These are phyloP conservation scores for Mizuhopecten yessoensis DNA, from an alignment of 1,140 invertebrate genomes.

Conservation along the genomic window DNA sequence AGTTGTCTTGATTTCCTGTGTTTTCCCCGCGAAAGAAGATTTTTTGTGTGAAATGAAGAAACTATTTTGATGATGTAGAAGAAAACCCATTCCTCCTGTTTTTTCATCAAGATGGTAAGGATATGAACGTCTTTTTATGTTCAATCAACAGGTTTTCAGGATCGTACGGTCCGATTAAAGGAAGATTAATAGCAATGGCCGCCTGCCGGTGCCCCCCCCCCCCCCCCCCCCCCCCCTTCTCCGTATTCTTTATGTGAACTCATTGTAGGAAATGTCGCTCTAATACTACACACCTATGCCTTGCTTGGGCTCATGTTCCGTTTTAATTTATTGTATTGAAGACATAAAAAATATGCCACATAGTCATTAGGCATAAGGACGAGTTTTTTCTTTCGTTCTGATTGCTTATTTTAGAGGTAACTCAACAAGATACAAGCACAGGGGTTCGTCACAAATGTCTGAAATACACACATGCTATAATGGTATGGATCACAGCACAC, in stretches of 20 bases:
- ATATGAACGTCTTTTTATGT: background rate
- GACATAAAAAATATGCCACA: too few relatives aligned
- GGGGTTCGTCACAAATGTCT: too few relatives aligned
- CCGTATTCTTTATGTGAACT: background rate
- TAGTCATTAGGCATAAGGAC: too few relatives aligned
- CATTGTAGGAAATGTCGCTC: background rate
- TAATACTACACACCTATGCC: too few relatives aligned
- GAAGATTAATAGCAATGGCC: background rate
- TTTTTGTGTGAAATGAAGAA: background rate
- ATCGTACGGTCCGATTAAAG: background rate
- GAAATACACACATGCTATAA: too few relatives aligned
- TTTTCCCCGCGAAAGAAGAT: constrained; percentile 31
- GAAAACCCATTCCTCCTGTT: background rate
- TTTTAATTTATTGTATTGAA: too few relatives aligned
- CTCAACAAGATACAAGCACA: too few relatives aligned
- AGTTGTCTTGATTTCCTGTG: constrained; percentile 19
- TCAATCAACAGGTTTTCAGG: background rate
- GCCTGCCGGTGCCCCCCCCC: background rate
- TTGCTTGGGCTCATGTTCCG: too few relatives aligned
- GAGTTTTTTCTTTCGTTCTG: too few relatives aligned
- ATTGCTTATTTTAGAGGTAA: too few relatives aligned
- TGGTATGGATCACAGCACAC: too few relatives aligned
- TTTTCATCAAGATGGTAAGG: background rate
- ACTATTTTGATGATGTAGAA: background rate
- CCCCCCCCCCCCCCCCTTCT: background rate